phyloP scores from a whole-genome alignment of 1,140 invertebrate genomes.

The Zaprionus ghesquierei region DNA sequence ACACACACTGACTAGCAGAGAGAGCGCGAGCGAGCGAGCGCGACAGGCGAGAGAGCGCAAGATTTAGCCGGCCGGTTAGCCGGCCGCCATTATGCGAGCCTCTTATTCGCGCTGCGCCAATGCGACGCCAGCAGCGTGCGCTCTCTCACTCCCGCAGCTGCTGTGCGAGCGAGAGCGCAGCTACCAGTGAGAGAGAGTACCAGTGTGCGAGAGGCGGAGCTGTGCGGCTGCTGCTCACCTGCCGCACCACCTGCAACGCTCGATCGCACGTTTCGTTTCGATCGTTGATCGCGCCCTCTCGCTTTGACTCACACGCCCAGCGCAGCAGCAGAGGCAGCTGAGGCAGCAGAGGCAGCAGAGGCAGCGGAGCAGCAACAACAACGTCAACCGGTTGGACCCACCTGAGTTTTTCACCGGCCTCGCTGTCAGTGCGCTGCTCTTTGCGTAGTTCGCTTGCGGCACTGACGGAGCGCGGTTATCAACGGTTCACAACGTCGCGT shows the following conservation, averaged over 20 bases:
- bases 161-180: neutral
- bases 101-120: constrained; percentile 42
- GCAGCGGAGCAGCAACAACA: too few relatives aligned
- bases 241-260: constrained; percentile 63
- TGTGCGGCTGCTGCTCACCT: constrained; percentile 54
- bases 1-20: neutral
- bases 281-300: constrained; percentile 62
- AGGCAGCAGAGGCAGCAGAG: neutral
- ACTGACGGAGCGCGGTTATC: constrained; percentile 71
- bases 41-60: constrained; percentile 3
- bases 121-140: constrained; percentile 1
- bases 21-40: neutral
- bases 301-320: constrained; percentile 29
- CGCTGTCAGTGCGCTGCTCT: constrained; percentile 36
- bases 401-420: constrained; percentile 68
- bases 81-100: constrained; percentile 69
- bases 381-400: constrained; percentile 62
- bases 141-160: constrained; percentile 36
- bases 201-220: constrained; percentile 47
- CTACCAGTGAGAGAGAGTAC: neutral
- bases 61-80: constrained; percentile 39
- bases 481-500: constrained; percentile 40
- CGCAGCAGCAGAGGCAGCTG: constrained; percentile 1
- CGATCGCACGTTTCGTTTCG: constrained; percentile 42
- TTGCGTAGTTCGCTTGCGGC: constrained; percentile 73